A percentile compares a stretch with the other conserved stretches of the same genome.
phyloP scores from a whole-genome alignment of 2,113 vertebrate species.

The Illadopsis cleaveri region DNA sequence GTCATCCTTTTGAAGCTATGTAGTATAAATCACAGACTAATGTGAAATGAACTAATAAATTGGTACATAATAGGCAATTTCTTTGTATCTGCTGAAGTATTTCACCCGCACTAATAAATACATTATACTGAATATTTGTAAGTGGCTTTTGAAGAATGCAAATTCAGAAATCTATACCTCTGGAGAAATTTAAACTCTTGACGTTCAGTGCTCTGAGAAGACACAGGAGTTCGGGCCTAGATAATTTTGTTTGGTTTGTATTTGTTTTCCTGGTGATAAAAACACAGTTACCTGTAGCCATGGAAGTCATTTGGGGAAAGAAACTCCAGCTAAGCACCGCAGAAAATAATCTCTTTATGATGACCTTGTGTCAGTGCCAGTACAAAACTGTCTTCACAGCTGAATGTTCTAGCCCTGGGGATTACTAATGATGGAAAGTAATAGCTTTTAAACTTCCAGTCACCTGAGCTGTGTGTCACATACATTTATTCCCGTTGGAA shows the following conservation, averaged over 20 bases:
- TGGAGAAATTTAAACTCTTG: neutral
- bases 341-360: constrained; percentile 51
- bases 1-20: neutral
- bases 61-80: constrained; percentile 46
- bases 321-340: neutral
- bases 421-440: constrained; percentile 51
- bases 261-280: neutral
- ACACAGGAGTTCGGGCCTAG: neutral
- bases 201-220: neutral
- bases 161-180: neutral
- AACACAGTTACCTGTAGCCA: neutral
- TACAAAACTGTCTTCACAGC: constrained; percentile 40
- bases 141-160: neutral
- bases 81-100: constrained; percentile 24
- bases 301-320: neutral
- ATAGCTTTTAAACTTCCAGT: constrained; percentile 39
- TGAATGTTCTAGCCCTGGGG: constrained; percentile 29
- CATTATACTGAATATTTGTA: neutral
- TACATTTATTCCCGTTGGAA: neutral
- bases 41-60: constrained; percentile 45
- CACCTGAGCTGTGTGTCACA: constrained; percentile 22
- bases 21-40: neutral
- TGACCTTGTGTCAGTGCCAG: constrained; percentile 39
- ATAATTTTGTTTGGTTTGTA: neutral
- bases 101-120: neutral